Conservation (phyloP, 2,113 vertebrate genomes). For the Lipophrys pholis region DNA sequence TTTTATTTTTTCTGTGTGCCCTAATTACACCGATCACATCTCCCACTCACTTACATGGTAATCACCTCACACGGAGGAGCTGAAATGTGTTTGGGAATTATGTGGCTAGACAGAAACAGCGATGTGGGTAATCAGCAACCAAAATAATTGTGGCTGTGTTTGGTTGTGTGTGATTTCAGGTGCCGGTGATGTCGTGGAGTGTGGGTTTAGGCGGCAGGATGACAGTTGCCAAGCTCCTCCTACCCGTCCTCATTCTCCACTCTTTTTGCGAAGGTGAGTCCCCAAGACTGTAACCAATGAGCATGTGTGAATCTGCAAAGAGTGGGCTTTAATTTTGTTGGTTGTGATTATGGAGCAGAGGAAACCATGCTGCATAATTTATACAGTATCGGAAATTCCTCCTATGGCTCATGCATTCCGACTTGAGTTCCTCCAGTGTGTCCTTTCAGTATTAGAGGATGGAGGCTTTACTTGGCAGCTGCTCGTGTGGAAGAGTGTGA, state of each 20-base stretch:
- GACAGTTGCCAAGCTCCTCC: slow-evolving; percentile 76
- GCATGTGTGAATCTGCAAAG: not conserved
- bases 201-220: slow-evolving; percentile 75
- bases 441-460: not conserved
- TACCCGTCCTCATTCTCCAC: slow-evolving; percentile 77
- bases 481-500: slow-evolving; percentile 7
- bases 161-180: slow-evolving; percentile 46
- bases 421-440: not conserved
- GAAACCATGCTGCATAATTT: slow-evolving; percentile 9
- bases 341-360: not conserved
- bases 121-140: not conserved
- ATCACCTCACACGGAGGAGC: slow-evolving; percentile 12
- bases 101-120: slow-evolving; percentile 8
- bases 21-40: slow-evolving; percentile 27
- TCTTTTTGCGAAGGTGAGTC: slow-evolving; percentile 81
- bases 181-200: slow-evolving; percentile 78
- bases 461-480: slow-evolving; percentile 1
- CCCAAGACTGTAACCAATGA: not conserved
- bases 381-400: slow-evolving; percentile 12
- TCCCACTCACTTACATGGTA: slow-evolving; percentile 1
- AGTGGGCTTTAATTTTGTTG: slow-evolving; percentile 3
- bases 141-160: slow-evolving; percentile 16
- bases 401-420: not conserved
- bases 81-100: slow-evolving; percentile 13
- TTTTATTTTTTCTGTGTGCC: slow-evolving; percentile 5